phyloP scores from a whole-genome alignment of 2,888 invertebrate genomes.

The Sinohyriopsis cumingii region DNA sequence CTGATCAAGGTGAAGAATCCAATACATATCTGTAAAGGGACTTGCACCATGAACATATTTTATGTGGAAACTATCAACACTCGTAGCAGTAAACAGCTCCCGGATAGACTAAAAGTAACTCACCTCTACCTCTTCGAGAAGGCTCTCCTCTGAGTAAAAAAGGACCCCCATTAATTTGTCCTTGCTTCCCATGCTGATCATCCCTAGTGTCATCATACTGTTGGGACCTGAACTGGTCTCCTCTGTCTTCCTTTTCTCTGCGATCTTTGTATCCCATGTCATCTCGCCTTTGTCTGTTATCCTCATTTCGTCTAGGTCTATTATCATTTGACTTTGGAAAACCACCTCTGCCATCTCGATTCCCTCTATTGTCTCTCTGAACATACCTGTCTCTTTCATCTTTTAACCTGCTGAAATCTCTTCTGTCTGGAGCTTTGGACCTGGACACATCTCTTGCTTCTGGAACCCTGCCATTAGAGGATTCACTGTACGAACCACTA shows the following conservation, averaged over 20 bases:
- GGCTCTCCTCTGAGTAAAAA: conserved; percentile 91
- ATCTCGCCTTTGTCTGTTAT: conserved; percentile 19
- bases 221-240: conserved; percentile 21
- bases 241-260: conserved; percentile 4
- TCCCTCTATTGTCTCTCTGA: conserved; percentile 13
- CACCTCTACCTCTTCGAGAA: conserved; percentile 84
- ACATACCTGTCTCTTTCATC: conserved; percentile 3
- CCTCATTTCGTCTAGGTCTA: conserved; percentile 14
- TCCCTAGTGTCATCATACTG: conserved; percentile 23
- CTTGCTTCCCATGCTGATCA: conserved; percentile 23
- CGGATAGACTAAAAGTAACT: conserved; percentile 9
- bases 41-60: too few species aligned
- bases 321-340: conserved; percentile 16
- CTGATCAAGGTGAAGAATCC: too few species aligned
- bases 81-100: too few species aligned
- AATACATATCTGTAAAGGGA: too few species aligned
- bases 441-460: conserved; percentile 8
- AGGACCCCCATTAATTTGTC: conserved; percentile 32
- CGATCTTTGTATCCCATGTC: conserved; percentile 4
- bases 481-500: conserved; percentile 64
- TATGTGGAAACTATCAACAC: too few species aligned
- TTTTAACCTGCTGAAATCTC: not conserved
- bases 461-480: conserved; percentile 43
- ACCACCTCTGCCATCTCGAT: conserved; percentile 13
- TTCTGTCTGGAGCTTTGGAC: conserved; percentile 29